Percentiles rank a stretch among this genome's conserved stretches.
Evolutionary conservation across 2,888 invertebrate species (phyloP).

Genomic region (Sinohyriopsis cumingii): DNA sequence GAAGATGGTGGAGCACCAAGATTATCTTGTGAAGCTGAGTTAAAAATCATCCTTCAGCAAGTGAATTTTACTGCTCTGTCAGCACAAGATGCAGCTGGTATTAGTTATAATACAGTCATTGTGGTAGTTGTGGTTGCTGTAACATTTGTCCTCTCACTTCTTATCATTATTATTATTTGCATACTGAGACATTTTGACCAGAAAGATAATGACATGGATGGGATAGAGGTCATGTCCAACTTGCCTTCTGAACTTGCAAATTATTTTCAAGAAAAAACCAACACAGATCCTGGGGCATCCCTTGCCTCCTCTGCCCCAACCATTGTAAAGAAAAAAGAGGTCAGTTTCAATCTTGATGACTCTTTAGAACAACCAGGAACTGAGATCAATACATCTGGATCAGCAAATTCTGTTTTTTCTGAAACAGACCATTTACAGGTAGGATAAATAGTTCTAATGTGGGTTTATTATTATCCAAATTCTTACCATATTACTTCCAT

Average conservation of each 20-base stretch:
- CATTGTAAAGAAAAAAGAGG: slow-evolving; percentile 42
- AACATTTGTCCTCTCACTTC: slow-evolving; percentile 41
- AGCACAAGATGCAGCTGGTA: not conserved
- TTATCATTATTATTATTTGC: slow-evolving; percentile 39
- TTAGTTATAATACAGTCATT: slow-evolving; percentile 45
- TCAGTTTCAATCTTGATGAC: slow-evolving; percentile 37
- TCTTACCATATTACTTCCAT: too few relatives aligned
- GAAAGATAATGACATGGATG: slow-evolving; percentile 23
- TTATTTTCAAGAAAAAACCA: slow-evolving; percentile 20
- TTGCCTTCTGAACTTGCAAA: slow-evolving; percentile 33
- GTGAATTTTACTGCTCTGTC: slow-evolving; percentile 19
- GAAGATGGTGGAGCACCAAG: slow-evolving; percentile 20
- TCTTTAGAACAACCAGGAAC: too few relatives aligned
- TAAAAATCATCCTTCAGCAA: slow-evolving; percentile 26
- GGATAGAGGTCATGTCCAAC: slow-evolving; percentile 35
- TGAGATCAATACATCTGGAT: too few relatives aligned
- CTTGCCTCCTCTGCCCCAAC: slow-evolving; percentile 15
- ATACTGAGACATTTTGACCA: slow-evolving; percentile 38
- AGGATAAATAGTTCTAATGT: too few relatives aligned
- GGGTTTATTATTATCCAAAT: too few relatives aligned
- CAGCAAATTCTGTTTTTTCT: too few relatives aligned
- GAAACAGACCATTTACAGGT: too few relatives aligned
- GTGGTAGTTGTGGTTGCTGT: slow-evolving; percentile 45
- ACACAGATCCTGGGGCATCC: slow-evolving; percentile 14
- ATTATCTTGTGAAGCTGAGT: slow-evolving; percentile 9